These are phyloP conservation scores for Tamias sibiricus DNA, from an alignment of 2,113 vertebrate genomes.

Conservation along the genomic window DNA sequence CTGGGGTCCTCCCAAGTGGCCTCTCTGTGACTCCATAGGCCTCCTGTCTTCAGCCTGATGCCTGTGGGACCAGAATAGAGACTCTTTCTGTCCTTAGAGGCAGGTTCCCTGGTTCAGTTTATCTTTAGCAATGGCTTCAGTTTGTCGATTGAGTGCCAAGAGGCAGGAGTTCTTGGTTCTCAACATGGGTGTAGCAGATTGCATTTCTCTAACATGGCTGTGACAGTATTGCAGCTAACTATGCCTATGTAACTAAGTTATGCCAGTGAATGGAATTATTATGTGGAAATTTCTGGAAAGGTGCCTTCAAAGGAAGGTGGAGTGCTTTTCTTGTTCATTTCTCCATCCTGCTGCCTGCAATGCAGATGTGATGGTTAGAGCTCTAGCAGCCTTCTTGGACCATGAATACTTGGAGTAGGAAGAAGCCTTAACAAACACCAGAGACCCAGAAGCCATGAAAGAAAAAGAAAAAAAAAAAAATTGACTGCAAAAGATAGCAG, in stretches of 20 bases:
- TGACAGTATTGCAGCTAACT: neutral
- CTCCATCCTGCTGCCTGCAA: neutral
- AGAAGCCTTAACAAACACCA: neutral
- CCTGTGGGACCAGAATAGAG: neutral
- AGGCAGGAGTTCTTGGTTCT: neutral
- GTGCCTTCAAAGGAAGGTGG: neutral
- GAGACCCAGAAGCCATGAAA: neutral
- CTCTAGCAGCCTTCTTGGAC: neutral
- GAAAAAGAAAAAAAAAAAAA: neutral
- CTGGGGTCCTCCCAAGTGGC: neutral
- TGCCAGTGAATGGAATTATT: neutral
- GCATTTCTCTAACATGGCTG: neutral
- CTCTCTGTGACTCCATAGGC: neutral
- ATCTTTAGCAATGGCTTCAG: neutral
- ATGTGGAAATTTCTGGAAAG: slow-evolving; percentile 34
- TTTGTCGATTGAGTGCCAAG: neutral
- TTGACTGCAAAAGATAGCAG: slow-evolving; percentile 4
- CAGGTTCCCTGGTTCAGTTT: neutral
- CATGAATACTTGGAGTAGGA: neutral
- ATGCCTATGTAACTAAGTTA: neutral
- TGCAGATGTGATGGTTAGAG: neutral
- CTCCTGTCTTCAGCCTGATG: neutral
- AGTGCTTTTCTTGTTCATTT: neutral
- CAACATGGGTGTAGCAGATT: neutral
- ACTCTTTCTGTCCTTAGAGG: neutral